A percentile compares a stretch with the other conserved stretches of the same genome.
These are phyloP conservation scores for Casuarius casuarius DNA, from an alignment of 2,113 vertebrate genomes.

Conservation along the genomic window DNA sequence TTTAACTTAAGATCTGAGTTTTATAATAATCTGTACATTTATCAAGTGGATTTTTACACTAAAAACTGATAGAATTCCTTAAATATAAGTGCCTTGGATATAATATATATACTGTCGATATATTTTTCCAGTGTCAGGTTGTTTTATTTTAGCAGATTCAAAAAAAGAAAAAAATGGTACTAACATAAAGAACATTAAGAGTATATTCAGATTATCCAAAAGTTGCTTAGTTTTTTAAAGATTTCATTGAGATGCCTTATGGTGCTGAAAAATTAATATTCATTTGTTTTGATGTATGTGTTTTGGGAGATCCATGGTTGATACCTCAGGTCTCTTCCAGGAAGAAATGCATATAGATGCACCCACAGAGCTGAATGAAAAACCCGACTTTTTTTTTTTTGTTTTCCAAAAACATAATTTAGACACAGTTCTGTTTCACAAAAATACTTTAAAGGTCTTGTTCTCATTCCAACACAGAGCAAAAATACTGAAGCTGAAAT, in stretches of 20 bases:
- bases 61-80: neutral
- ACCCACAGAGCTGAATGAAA: neutral
- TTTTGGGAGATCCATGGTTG: neutral
- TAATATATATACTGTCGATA: neutral
- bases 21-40: neutral
- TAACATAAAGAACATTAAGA: neutral
- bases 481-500: neutral
- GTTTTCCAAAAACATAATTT: neutral
- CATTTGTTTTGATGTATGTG: neutral
- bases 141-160: neutral
- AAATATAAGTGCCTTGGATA: neutral
- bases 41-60: neutral
- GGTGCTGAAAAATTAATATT: neutral
- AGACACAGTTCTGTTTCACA: neutral
- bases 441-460: neutral
- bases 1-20: neutral
- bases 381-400: accelerated
- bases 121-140: neutral
- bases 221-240: neutral
- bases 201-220: neutral
- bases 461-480: neutral
- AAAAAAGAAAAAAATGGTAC: neutral
- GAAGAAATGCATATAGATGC: neutral
- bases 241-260: neutral
- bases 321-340: accelerated